Base-by-base conservation (phyloP, 2,797 vertebrate genomes). In the Ctenochaetus hawaiiensis region DNA sequence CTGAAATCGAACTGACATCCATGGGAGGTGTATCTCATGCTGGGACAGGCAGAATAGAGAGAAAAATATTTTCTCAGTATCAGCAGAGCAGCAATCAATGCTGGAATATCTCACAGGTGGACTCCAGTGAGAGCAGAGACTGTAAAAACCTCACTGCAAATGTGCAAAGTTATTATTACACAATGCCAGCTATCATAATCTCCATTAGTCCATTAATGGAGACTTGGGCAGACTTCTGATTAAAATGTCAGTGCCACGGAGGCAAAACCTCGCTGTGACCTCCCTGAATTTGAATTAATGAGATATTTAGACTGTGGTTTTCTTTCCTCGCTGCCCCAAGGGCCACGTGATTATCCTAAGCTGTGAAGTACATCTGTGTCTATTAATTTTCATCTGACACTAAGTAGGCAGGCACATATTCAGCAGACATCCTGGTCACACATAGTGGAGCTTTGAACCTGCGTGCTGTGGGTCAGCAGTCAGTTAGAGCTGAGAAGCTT, bases 241-340 rank as follows among this genome's bases (percentile, higher is more conserved):
- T 91, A 91, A 92, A 90, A 91, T 91, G 87, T 90, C 87, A 89
- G 67, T 37, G 81, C 62, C 73, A 82, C 14, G 49, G 77, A 84
- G 74, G 80, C 77, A 76, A 72, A 87, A 85, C 89, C 89, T 85
- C 30, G 9, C 44, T 10, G 44, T 90, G 89, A 91, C 89, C 91
- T 85, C 80, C 62, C 71, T 61, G 86, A 89, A 91, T 90, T 84
- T 88, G 83, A 91, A 91, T 92, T 92, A 93, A 94, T 91, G 90
- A 92, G 88, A 92, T 91, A 91, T 94, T 92, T 91, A 91, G 91
- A 87, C 81, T 62, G 80, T 67, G 78, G 73, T 87, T 91, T 90
- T 89, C 79, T 85, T 81, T 81, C 60, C 72, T 48, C 34, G 13
- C 70, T 63, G 79, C 88, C 89, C 87, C 53, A 17, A 80, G 89